Conservation (phyloP, 2,797 vertebrate genomes). For the Amblyopsis hoosieri region DNA sequence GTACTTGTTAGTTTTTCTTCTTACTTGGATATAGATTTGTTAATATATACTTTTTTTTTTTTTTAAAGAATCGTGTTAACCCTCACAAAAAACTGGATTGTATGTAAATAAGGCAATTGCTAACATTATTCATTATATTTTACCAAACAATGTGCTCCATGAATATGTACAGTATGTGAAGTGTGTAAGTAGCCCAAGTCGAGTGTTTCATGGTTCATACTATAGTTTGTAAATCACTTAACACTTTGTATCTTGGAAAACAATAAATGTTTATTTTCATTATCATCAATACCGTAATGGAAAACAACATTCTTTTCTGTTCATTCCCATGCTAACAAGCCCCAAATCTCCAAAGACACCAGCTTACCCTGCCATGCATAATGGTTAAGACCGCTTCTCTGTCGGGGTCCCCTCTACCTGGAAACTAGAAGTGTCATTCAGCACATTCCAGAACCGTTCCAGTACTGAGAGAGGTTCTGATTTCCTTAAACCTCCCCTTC, state of each 20-base stretch:
- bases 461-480: conserved; percentile 41
- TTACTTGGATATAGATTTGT: too few species aligned
- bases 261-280: conserved; percentile 14
- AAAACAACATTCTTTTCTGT: conserved; percentile 24
- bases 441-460: conserved; percentile 65
- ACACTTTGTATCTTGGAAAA: conserved; percentile 30
- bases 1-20: background rate
- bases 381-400: conserved; percentile 38
- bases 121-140: too few species aligned
- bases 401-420: conserved; percentile 36
- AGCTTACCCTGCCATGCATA: conserved; percentile 31
- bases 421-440: conserved; percentile 51
- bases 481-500: conserved; percentile 50
- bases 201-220: background rate
- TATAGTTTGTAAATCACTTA: background rate
- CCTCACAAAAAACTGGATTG: too few species aligned
- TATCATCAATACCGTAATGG: conserved; percentile 32
- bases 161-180: background rate
- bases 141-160: background rate
- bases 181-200: background rate
- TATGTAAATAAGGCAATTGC: too few species aligned
- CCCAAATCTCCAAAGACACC: conserved; percentile 13
- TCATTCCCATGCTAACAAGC: conserved; percentile 9
- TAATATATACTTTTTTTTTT: too few species aligned
- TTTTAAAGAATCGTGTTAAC: too few species aligned